Evolutionary conservation across 2,113 vertebrate genomes (phyloP).

Genomic region (Bujurquina vittata): DNA sequence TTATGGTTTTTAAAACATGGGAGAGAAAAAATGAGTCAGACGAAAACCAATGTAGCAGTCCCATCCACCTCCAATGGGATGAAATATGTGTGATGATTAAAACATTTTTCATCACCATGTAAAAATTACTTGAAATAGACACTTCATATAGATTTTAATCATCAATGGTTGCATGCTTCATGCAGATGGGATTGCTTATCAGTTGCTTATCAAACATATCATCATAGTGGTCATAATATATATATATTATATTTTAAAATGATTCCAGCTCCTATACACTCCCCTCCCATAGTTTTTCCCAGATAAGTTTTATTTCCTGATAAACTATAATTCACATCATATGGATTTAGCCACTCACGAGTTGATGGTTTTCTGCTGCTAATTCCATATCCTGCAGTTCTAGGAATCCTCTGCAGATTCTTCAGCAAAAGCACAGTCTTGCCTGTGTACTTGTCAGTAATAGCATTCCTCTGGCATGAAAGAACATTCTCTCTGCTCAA

Average conservation of each 20-base stretch:
- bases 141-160: not conserved
- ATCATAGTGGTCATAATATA: not conserved
- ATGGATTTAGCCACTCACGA: not conserved
- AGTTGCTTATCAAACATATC: not conserved
- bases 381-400: constrained; percentile 1
- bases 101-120: not conserved
- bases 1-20: not conserved
- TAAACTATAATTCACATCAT: not conserved
- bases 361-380: not conserved
- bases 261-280: not conserved
- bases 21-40: not conserved
- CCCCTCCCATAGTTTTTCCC: not conserved
- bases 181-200: not conserved
- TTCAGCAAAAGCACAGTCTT: constrained; percentile 2
- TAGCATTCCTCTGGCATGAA: constrained; percentile 40
- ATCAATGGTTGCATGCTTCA: not conserved
- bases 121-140: not conserved
- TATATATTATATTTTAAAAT: not conserved
- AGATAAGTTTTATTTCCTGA: not conserved
- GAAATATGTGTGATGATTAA: not conserved
- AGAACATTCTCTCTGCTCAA: constrained; percentile 25
- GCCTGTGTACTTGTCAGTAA: constrained; percentile 9
- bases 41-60: not conserved
- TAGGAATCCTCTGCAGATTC: not conserved
- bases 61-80: not conserved